Percentiles rank a stretch among this genome's conserved stretches.
phyloP scores from a whole-genome alignment of 2,797 vertebrate genomes.

The Cossypha heuglini region DNA sequence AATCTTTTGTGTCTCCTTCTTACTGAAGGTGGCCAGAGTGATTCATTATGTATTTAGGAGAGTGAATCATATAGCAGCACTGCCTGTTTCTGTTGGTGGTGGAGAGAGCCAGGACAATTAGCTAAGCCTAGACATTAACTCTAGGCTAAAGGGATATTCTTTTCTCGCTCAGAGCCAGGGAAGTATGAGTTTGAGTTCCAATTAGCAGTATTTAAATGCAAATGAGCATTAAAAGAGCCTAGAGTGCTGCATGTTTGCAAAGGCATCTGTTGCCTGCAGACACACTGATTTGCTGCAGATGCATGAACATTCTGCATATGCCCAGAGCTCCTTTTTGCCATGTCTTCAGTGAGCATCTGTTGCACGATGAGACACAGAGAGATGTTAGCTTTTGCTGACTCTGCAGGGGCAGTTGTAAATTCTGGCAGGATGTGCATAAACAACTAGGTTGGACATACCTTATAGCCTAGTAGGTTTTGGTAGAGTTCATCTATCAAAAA shows the following conservation, averaged over 20 bases:
- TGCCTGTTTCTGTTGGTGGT: not conserved
- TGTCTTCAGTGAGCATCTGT: not conserved
- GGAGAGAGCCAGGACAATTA: not conserved
- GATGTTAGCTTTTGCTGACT: not conserved
- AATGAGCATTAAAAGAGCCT: not conserved
- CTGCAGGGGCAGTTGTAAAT: not conserved
- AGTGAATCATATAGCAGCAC: not conserved
- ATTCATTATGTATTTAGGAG: not conserved
- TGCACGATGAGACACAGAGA: not conserved
- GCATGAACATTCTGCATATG: not conserved
- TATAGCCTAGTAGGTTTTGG: not conserved
- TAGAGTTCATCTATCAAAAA: not conserved
- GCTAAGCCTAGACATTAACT: not conserved
- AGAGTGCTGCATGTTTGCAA: not conserved
- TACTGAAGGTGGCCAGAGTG: not conserved
- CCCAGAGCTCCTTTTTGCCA: not conserved
- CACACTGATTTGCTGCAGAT: not conserved
- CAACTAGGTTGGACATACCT: not conserved
- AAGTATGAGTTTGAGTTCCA: constrained; percentile 4
- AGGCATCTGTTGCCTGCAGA: constrained; percentile 7
- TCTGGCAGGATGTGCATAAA: not conserved
- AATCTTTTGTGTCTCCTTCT: not conserved
- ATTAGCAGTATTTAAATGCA: constrained; percentile 10
- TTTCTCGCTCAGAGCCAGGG: not conserved
- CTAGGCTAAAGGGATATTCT: not conserved